phyloP scores from a whole-genome alignment of 2,797 vertebrate genomes.

The Lepus oiostolus region DNA sequence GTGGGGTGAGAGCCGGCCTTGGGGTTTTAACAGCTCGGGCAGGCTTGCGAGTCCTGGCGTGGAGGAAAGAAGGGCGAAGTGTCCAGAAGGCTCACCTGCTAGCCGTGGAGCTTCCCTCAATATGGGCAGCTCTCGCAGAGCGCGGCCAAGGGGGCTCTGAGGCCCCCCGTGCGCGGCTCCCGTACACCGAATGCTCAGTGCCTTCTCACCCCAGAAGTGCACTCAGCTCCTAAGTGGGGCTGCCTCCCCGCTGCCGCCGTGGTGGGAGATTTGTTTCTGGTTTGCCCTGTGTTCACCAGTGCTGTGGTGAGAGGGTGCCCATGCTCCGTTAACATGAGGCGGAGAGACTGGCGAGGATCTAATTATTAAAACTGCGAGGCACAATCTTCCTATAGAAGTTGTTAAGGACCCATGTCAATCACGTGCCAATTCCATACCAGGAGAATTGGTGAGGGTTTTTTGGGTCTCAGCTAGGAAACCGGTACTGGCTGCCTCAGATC shows the following conservation, averaged over 20 bases:
- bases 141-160: too few species aligned
- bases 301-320: too few species aligned
- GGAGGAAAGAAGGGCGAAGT: not conserved
- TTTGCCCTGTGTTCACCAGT: too few species aligned
- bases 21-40: not conserved
- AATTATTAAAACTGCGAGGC: not conserved
- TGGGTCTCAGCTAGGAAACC: not conserved
- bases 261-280: constrained; percentile 24
- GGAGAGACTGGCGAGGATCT: not conserved
- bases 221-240: not conserved
- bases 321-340: too few species aligned
- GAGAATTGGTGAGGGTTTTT: not conserved
- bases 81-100: not conserved
- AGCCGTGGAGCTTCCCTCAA: too few species aligned
- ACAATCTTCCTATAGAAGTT: not conserved
- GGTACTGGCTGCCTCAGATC: not conserved
- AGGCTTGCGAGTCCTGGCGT: not conserved
- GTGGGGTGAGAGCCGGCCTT: not conserved
- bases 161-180: too few species aligned
- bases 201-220: not conserved
- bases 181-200: too few species aligned
- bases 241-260: not conserved
- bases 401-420: not conserved
- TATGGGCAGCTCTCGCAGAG: too few species aligned
- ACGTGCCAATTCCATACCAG: not conserved